A percentile compares a stretch with the other conserved stretches of the same genome.
Evolutionary conservation across 2,797 vertebrate species (phyloP).

Genomic region (Semaprochilodus insignis): DNA sequence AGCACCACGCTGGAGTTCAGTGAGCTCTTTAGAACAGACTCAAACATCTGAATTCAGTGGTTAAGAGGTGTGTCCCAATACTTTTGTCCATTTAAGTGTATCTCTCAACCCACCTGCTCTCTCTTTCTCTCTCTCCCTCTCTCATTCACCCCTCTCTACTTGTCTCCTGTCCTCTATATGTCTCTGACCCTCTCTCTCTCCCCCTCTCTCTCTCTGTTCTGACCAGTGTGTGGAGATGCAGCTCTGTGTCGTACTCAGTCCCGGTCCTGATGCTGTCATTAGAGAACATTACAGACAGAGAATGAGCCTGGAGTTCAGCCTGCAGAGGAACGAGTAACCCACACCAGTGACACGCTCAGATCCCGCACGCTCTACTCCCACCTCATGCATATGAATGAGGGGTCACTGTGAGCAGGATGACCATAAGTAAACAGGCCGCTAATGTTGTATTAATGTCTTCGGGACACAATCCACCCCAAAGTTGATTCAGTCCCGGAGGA

Average conservation of each 20-base stretch:
- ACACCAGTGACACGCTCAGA: constrained; percentile 31
- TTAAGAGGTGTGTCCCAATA: too few relatives aligned
- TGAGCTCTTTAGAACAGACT: too few relatives aligned
- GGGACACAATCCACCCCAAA: constrained; percentile 21
- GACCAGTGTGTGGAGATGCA: too few relatives aligned
- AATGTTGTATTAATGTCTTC: constrained; percentile 19
- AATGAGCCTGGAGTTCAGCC: background rate
- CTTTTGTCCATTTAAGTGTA: too few relatives aligned
- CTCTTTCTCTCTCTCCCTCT: background rate
- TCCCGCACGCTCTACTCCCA: background rate
- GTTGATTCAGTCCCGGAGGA: constrained; percentile 13
- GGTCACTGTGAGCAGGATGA: constrained; percentile 26
- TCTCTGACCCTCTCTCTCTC: background rate
- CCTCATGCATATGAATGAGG: constrained; percentile 43
- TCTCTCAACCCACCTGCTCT: too few relatives aligned
- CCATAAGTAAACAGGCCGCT: constrained; percentile 44
- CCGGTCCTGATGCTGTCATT: background rate
- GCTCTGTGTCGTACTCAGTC: too few relatives aligned
- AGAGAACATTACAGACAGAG: background rate
- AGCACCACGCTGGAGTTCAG: too few relatives aligned
- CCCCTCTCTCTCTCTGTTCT: too few relatives aligned
- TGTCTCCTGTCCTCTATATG: background rate
- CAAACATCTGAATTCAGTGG: too few relatives aligned
- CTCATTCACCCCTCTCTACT: background rate
- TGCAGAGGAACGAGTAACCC: constrained; percentile 20